These are phyloP conservation scores for Actenoides lindsayi DNA, from an alignment of 2,113 vertebrate species.

Conservation along the genomic window DNA sequence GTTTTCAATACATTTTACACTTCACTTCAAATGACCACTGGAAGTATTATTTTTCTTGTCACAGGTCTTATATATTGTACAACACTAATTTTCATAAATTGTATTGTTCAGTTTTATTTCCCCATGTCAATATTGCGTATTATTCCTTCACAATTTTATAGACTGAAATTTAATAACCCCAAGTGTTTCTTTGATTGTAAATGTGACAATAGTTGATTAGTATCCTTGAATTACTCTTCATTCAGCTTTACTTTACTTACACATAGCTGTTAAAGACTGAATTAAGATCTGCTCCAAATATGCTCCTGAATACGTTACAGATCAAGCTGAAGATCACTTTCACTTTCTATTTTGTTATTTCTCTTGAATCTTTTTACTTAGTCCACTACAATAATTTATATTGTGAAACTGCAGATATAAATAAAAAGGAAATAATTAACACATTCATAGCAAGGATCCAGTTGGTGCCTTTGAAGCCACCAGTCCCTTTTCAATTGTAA, in stretches of 20 bases:
- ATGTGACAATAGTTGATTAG: neutral
- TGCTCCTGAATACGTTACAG: neutral
- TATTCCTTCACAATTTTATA: neutral
- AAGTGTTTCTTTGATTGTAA: neutral
- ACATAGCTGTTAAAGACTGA: neutral
- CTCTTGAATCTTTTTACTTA: neutral
- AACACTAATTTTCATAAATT: neutral
- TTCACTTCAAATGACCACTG: neutral
- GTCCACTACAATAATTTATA: neutral
- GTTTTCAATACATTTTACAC: neutral
- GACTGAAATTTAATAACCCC: neutral
- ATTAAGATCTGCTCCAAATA: neutral
- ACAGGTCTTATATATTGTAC: neutral
- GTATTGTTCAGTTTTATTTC: neutral
- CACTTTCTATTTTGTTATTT: neutral
- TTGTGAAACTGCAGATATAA: neutral
- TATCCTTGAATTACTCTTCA: neutral
- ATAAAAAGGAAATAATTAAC: neutral
- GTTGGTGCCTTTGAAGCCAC: neutral
- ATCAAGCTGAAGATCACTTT: neutral
- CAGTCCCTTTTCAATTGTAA: neutral
- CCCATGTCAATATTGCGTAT: neutral
- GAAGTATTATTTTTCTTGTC: neutral
- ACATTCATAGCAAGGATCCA: neutral
- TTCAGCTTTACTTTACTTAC: neutral